Evolutionary conservation across 2,113 vertebrate species (phyloP), one percentile per base, ranked within the genome.

Genomic region (Microtus ochrogaster): DNA sequence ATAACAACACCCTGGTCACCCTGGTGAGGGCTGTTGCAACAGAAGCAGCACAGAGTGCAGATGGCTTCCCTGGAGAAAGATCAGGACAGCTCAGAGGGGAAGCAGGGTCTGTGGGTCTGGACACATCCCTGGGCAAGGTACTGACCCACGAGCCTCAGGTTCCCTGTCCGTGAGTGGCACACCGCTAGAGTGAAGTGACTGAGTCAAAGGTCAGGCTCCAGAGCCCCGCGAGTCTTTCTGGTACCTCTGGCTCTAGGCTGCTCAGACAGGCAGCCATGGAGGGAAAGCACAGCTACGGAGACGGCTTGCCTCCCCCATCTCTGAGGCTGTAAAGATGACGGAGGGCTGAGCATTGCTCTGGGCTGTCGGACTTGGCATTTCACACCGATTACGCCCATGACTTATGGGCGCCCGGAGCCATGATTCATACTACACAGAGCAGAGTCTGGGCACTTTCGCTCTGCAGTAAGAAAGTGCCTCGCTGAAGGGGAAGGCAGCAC

Each of bases 141-240:
- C 82, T 21, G 2, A 22, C 76, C 85, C 36, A 10, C 30, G 28
- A 77, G 28, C 73, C 77, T 65, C 21, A 0, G 26, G 33, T 26
- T 78, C 36, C 19, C 87, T 30, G 3, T 26, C 24, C 4, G 16
- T 21, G 92, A 70, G 70, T 17, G 44, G 28, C 14, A 30, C 0
- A 2, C 13, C 16, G 0, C 4, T 1, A 0, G 33, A 12, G 52
- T 41, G 41, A 41, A 21, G 61, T 26, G 12, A 33, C 26, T 44
- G 17, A 21, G 12, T 10, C 28, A 22, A 63, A 44, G 9, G 33
- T 19, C 41, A 9, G 41, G 88, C 58, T 55, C 5, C 30, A 0
- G 39, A 8, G 52, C 26, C 17, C 24, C 0, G 0, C 0, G 2
- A 13, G 49, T 5, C 36, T 33, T n/a, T 39, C 58, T 44, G 0